phyloP scores from a whole-genome alignment of 2,888 invertebrate genomes.

The Conomelus anceps region DNA sequence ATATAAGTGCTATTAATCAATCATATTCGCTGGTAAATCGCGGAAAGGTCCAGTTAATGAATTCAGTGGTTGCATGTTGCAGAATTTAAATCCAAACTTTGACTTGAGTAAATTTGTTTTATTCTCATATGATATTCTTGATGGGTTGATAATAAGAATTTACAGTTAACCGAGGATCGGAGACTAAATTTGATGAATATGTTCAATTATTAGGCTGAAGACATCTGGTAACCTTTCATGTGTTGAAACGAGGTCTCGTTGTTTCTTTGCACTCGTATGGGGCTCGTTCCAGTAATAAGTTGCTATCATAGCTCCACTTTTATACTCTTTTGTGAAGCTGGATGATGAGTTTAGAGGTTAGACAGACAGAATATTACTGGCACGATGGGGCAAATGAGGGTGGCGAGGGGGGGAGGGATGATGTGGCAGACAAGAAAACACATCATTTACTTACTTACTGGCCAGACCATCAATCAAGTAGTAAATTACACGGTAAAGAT shows the following conservation, averaged over 20 bases:
- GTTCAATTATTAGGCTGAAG: neutral
- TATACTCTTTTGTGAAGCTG: neutral
- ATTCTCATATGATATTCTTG: neutral
- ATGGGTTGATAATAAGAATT: neutral
- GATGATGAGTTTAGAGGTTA: neutral
- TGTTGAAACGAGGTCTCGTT: no score
- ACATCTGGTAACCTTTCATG: neutral
- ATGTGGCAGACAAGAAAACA: neutral
- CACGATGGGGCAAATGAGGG: no score
- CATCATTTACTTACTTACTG: neutral
- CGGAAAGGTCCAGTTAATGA: no score
- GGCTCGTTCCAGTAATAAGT: neutral
- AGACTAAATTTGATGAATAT: neutral
- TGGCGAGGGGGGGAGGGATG: neutral
- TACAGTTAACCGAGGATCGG: neutral
- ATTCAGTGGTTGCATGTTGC: no score
- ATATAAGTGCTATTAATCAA: no score
- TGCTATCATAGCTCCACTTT: neutral
- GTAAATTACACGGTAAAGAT: neutral
- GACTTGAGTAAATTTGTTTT: no score
- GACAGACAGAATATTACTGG: neutral
- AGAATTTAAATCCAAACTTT: no score
- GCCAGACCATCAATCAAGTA: neutral
- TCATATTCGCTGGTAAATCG: no score
- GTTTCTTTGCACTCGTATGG: neutral